A percentile compares a stretch with the other conserved stretches of the same genome.
Conservation (phyloP, 1,140 invertebrate species). For the Sesamia nonagrioides region DNA sequence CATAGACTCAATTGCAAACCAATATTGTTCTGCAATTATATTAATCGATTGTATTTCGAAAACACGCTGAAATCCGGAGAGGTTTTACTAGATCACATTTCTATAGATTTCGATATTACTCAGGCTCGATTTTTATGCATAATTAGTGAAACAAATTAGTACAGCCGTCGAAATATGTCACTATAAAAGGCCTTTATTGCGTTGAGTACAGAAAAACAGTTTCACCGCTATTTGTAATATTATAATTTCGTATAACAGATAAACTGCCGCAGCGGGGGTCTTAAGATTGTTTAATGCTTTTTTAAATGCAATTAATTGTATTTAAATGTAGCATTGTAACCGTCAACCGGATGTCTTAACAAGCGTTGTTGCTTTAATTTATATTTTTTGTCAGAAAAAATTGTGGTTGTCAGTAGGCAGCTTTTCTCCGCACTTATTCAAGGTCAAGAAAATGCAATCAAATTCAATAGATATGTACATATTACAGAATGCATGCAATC, state of each 20-base stretch:
- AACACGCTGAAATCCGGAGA: slow-evolving; percentile 15
- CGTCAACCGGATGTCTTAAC: slow-evolving; percentile 5
- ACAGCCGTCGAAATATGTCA: neutral
- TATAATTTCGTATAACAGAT: neutral
- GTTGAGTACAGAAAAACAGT: neutral
- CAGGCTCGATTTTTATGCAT: slow-evolving; percentile 23
- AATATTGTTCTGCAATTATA: slow-evolving; percentile 24
- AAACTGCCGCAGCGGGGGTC: neutral
- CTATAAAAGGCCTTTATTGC: neutral
- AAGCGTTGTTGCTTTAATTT: slow-evolving; percentile 3
- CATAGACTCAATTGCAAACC: neutral
- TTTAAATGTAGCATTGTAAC: neutral
- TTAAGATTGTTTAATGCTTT: neutral
- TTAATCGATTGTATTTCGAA: slow-evolving; percentile 7
- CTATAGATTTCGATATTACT: neutral
- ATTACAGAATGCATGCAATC: too few relatives aligned
- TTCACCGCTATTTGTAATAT: neutral
- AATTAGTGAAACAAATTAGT: slow-evolving; percentile 27
- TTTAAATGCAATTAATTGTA: neutral
- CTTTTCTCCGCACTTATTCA: neutral
- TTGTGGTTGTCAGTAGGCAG: neutral
- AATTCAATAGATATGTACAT: too few relatives aligned
- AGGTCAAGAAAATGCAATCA: neutral
- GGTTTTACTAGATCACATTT: slow-evolving; percentile 21
- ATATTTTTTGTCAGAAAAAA: neutral